These are phyloP conservation scores for Grus americana DNA, from an alignment of 2,113 vertebrate genomes.

Conservation along the genomic window DNA sequence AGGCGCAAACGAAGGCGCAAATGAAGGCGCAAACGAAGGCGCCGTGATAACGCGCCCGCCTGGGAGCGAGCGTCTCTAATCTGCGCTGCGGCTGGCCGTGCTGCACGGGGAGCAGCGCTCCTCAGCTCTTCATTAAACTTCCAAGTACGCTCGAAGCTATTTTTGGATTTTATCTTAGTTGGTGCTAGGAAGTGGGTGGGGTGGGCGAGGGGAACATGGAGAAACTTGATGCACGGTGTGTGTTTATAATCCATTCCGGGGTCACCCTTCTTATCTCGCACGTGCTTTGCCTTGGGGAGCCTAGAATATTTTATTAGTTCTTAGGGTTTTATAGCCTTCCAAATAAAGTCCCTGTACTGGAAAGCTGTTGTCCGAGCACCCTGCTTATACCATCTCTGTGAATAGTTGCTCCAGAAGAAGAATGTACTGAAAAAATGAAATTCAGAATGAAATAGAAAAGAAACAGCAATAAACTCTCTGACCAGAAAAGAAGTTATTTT, in stretches of 20 bases:
- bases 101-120: not conserved
- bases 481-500: not conserved
- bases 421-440: not conserved
- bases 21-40: not conserved
- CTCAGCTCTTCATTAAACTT: not conserved
- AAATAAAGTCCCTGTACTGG: not conserved
- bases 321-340: not conserved
- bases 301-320: conserved; percentile 51
- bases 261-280: not conserved
- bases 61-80: no score
- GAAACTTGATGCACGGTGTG: not conserved
- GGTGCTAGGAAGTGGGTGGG: not conserved
- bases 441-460: not conserved
- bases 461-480: not conserved
- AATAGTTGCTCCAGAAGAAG: not conserved
- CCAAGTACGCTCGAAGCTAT: not conserved
- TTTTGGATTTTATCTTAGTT: not conserved
- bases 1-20: no score
- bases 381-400: not conserved
- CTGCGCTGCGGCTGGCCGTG: not conserved
- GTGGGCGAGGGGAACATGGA: not conserved
- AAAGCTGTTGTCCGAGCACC: not conserved
- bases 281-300: not conserved
- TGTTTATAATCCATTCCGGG: conserved; percentile 8
- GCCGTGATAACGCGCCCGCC: not conserved